Base-by-base conservation (phyloP, 1,140 invertebrate species). In the Hormaphis cornu region DNA sequence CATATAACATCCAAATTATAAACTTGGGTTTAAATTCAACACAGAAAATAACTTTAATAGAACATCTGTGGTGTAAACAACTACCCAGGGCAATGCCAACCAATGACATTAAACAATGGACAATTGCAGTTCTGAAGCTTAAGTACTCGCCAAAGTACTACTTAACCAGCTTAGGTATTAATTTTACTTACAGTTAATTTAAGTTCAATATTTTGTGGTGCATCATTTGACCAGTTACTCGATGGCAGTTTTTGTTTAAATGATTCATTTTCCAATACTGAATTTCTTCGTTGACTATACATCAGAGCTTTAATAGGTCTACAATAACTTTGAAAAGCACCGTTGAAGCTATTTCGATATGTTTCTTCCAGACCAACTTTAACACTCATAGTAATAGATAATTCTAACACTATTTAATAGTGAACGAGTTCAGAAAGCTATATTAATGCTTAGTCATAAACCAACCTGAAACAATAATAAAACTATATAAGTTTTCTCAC, bases 111-210 rank as follows among this genome's bases (percentile, higher is more conserved):
- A n/a, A n/a, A n/a, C n/a, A n/a, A n/a, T n/a, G n/a, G n/a, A n/a
- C n/a, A n/a, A n/a, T n/a, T n/a, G n/a, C n/a, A n/a, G n/a, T n/a
- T n/a, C n/a, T n/a, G n/a, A n/a, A n/a, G n/a, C n/a, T n/a, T n/a
- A n/a, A n/a, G n/a, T n/a, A n/a, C n/a, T n/a, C n/a, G n/a, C n/a
- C n/a, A n/a, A n/a, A n/a, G n/a, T n/a, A n/a, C n/a, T n/a, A n/a
- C n/a, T n/a, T n/a, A n/a, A n/a, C n/a, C n/a, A n/a, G n/a, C n/a
- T n/a, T n/a, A n/a, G n/a, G n/a, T 48, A 24, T 16, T 10, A n/a
- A 28, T 53, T 48, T 50, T 66, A 10, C 61, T 66, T 66, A 66
- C 61, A 22, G 61, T 66, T 33, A 66, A 24, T 50, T 66, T 46
- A 14, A 66, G 44, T 50, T 66, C 44, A 33, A 66, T 66, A 50